phyloP scores from a whole-genome alignment of 1,140 invertebrate genomes.

The Drosophila sproati region DNA sequence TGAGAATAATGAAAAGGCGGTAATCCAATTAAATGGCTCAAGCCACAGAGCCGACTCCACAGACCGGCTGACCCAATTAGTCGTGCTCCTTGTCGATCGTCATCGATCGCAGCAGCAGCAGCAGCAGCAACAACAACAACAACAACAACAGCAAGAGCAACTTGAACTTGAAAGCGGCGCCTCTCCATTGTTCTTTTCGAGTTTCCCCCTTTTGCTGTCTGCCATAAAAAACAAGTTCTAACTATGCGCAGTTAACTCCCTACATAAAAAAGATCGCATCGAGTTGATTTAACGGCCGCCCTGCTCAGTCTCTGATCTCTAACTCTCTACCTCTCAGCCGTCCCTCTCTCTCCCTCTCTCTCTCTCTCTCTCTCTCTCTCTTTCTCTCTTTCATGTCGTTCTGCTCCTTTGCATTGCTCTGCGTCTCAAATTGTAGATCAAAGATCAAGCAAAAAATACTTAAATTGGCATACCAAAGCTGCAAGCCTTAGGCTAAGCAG shows the following conservation, averaged over 20 bases:
- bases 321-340: too few species aligned
- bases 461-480: slow-evolving; percentile 76
- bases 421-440: slow-evolving; percentile 83
- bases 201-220: not conserved
- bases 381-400: slow-evolving; percentile 7
- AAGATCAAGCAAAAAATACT: slow-evolving; percentile 77
- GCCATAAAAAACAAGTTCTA: slow-evolving; percentile 70
- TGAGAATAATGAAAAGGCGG: slow-evolving; percentile 75
- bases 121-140: slow-evolving; percentile 29
- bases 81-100: slow-evolving; percentile 58
- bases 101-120: slow-evolving; percentile 35
- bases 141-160: slow-evolving; percentile 32
- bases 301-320: slow-evolving; percentile 44
- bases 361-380: too few species aligned
- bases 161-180: slow-evolving; percentile 79
- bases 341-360: too few species aligned
- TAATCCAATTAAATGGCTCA: slow-evolving; percentile 82
- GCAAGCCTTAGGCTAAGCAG: slow-evolving; percentile 25
- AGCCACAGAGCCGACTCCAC: slow-evolving; percentile 26
- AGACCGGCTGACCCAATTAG: slow-evolving; percentile 82
- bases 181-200: slow-evolving; percentile 69
- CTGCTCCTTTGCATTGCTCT: slow-evolving; percentile 47
- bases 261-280: slow-evolving; percentile 73
- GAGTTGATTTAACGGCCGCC: slow-evolving; percentile 76
- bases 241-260: slow-evolving; percentile 60